Conservation (phyloP, 2,888 invertebrate species). For the Parnassius smintheus region DNA sequence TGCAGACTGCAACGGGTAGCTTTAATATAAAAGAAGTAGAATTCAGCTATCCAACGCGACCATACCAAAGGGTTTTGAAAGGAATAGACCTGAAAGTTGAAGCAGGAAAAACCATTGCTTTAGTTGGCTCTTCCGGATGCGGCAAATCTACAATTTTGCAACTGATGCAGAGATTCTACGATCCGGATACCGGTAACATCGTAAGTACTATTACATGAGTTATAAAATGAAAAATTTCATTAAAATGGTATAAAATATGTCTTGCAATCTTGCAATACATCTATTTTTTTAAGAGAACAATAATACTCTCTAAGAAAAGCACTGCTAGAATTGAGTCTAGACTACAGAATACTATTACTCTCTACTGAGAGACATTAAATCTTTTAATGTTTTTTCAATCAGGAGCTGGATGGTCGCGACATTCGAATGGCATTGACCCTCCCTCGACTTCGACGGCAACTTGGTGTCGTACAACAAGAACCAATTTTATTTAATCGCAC, state of each 20-base stretch:
- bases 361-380: no score
- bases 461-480: conserved; percentile 93
- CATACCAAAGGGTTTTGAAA: conserved; percentile 85
- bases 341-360: no score
- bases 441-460: conserved; percentile 84
- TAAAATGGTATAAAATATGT: no score
- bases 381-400: background rate
- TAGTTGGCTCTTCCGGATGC: conserved; percentile 88
- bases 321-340: no score
- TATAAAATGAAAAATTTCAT: no score
- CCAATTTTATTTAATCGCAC: conserved; percentile 91
- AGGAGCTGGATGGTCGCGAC: conserved; percentile 81
- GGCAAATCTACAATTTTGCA: conserved; percentile 91
- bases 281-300: no score
- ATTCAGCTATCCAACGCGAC: conserved; percentile 91
- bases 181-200: conserved; percentile 83
- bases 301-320: no score
- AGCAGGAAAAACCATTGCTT: conserved; percentile 87
- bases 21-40: conserved; percentile 85
- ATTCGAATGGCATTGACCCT: conserved; percentile 82
- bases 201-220: conserved; percentile 43
- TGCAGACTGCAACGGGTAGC: conserved; percentile 82
- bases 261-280: no score
- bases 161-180: conserved; percentile 89
- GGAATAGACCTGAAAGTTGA: conserved; percentile 84